Evolutionary conservation across 2,888 invertebrate species (phyloP), one percentile per base, ranked within the genome.

Genomic region (Blera fallax): DNA sequence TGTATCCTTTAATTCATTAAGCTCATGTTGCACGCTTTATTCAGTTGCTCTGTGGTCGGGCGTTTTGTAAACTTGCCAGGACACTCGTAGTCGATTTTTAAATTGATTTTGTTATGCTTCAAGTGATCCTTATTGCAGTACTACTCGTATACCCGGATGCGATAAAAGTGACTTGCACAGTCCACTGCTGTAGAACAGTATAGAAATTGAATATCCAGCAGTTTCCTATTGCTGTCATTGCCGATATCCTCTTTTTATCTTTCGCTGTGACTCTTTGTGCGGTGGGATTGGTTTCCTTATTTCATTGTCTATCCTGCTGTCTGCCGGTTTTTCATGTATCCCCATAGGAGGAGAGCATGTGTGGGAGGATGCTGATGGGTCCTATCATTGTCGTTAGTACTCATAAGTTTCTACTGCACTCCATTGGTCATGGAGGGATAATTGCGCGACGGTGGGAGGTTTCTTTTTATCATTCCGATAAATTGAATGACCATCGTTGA

Each of bases 1-100:
- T 45, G 52, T 81, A 54, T 76, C 70, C 81, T 72, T 81, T 67
- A 77, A 81, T 81, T 81, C 65, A 85, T 81, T 85, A 77, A 85
- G 81, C 40, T 77, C 52, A 64, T 85, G 80, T 85, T 79, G 21
- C 73, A 83, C 73, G 45, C 60, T 67, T 32, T 52, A 70, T 24
- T 58, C 34, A 81, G 21, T 45, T 27, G 67, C 14, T 70, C 52
- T 27, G 81, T n/a, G n/a, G n/a, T 37, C 62, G 64, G 56, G 50
- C 52, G 52, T 72, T 78, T 67, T 79, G 79, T 72, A 27, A 76
- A 67, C 45, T 72, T 85, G 76, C 67, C 80, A 85, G 60, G 72
- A 76, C 64, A 65, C 72, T 48, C 45, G n/a, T n/a, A n/a, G n/a
- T 76, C 43, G 74, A 27, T 54, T 70, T 65, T 72, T 56, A 54